Evolutionary conservation across 1,140 invertebrate species (phyloP), one percentile per base, ranked within the genome.

Genomic region (Acromyrmex echinatior): DNA sequence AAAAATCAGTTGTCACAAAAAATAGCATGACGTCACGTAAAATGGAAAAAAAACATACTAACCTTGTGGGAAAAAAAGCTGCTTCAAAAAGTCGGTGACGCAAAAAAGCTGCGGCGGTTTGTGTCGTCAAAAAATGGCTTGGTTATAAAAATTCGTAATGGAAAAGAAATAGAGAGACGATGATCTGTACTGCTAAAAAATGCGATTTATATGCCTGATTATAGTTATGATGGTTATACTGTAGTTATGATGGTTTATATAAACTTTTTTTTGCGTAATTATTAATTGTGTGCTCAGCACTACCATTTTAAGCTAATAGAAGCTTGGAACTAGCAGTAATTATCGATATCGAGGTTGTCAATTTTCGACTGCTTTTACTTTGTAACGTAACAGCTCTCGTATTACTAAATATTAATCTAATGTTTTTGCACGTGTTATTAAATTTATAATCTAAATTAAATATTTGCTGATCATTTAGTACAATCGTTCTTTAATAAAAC

Each of bases 41-140:
- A 56, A 45, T 86, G 58, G 65, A 87, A 90, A 39, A 92, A 93
- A 93, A 92, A 87, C 71, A 93, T 94, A 94, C 92, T 93, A 88
- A 94, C 93, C 93, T 94, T 90, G 88, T 81, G 90, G 91, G 9
- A 90, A 91, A 93, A 25, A 93, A 90, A 92, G 88, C 88, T 90
- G 90, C 92, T 85, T 91, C 87, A 91, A 94, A 94, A 92, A 92
- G 82, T 89, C 87, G 51, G 45, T 70, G 70, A 82, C 45, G 74
- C 10, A 73, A 91, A 91, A 91, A 88, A 82, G 80, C 53, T 85
- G 76, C 74, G 86, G 10, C 62, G 35, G 10, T 82, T 78, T 49
- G 73, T 68, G 70, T 68, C 14, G 63, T 58, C 70, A 77, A 77
- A 87, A 87, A 85, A 62, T 9, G 51, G 14, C 76, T 81, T 35